Evolutionary conservation across 2,113 vertebrate species (phyloP).

Genomic region (Hucho hucho): DNA sequence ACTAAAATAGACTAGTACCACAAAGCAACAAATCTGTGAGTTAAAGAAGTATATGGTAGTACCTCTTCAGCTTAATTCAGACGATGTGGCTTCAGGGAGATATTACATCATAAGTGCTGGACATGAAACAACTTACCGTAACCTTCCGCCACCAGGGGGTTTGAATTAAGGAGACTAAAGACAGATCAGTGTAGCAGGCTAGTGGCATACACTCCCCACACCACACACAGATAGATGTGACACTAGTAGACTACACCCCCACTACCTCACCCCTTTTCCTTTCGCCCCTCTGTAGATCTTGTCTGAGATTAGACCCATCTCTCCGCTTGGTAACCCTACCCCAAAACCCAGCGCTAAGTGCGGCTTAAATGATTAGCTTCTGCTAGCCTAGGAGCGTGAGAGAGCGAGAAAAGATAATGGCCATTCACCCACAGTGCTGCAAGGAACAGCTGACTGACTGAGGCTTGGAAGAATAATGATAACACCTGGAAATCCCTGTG

Average conservation of each 20-base stretch:
- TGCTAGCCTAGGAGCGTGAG: constrained; percentile 14
- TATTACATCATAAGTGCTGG: not conserved
- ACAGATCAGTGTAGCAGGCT: not conserved
- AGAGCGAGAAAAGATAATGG: not conserved
- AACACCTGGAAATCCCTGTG: constrained; percentile 23
- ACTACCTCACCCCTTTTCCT: not conserved
- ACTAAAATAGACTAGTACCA: constrained; percentile 48
- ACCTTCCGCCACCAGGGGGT: not conserved
- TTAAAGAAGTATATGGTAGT: constrained; percentile 32
- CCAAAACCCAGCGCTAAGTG: not conserved
- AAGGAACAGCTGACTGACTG: not conserved
- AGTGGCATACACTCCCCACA: not conserved
- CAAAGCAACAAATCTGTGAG: constrained; percentile 9
- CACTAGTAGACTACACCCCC: not conserved
- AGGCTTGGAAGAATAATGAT: not conserved
- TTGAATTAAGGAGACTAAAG: not conserved
- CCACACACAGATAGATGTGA: constrained; percentile 22
- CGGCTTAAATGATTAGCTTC: constrained; percentile 25
- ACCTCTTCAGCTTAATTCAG: constrained; percentile 13
- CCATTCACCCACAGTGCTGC: not conserved
- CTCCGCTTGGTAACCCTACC: constrained; percentile 25
- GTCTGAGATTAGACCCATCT: constrained; percentile 16
- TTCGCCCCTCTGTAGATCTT: constrained; percentile 12
- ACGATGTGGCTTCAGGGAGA: constrained; percentile 18
- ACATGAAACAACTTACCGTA: not conserved